These are phyloP conservation scores for Cepaea hortensis DNA, from an alignment of 2,888 invertebrate species.

Conservation along the genomic window DNA sequence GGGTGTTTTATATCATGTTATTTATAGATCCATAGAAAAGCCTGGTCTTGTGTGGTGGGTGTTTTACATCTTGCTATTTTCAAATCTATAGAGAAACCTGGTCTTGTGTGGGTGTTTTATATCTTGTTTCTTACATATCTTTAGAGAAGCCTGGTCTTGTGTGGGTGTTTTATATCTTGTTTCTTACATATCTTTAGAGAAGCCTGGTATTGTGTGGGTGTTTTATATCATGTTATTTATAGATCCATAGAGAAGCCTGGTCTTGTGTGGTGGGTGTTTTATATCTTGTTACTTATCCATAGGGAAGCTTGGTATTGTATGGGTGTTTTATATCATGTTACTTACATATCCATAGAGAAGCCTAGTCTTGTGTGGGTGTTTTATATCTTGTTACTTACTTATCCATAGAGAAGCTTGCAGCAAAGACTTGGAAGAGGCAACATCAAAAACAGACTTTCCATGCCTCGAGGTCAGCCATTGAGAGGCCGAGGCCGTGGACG, in stretches of 20 bases:
- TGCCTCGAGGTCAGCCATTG: constrained; percentile 51
- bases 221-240: neutral
- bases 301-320: neutral
- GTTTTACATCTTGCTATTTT: neutral
- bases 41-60: neutral
- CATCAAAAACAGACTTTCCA: constrained; percentile 67
- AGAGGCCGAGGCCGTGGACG: constrained; percentile 45
- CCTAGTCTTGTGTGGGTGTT: constrained; percentile 28
- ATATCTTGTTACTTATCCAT: neutral
- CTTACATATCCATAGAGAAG: constrained; percentile 21
- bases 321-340: neutral
- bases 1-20: too few relatives aligned
- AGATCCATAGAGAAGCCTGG: constrained; percentile 51
- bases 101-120: neutral
- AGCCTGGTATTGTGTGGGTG: constrained; percentile 24
- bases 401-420: constrained; percentile 55
- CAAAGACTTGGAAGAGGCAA: constrained; percentile 60
- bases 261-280: too few relatives aligned
- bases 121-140: neutral
- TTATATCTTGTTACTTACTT: neutral
- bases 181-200: constrained; percentile 17
- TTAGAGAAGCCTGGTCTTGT: neutral
- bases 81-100: too few relatives aligned
- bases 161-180: neutral
- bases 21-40: too few relatives aligned